These are phyloP conservation scores for Lypha dubia DNA, from an alignment of 2,888 invertebrate species.

Conservation along the genomic window DNA sequence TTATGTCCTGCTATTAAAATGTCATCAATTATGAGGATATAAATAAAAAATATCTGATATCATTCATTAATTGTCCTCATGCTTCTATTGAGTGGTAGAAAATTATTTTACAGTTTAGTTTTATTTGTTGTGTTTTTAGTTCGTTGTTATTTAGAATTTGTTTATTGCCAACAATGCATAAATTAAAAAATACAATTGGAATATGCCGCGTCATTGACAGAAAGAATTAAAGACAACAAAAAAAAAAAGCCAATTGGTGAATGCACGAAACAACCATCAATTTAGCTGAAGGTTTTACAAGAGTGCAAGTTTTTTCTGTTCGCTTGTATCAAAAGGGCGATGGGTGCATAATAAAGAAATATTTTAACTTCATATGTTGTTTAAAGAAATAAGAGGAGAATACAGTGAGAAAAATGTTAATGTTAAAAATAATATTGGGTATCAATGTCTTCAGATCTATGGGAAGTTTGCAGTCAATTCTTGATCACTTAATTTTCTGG, in stretches of 20 bases:
- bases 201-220: conserved; percentile 63
- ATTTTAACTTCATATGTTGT: conserved; percentile 6
- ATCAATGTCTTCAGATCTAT: no score
- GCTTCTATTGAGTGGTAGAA: conserved; percentile 54
- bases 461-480: no score
- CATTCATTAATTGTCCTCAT: conserved; percentile 55
- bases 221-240: not conserved
- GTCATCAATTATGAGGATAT: conserved; percentile 64
- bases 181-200: conserved; percentile 74
- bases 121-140: conserved; percentile 20
- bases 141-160: conserved; percentile 68
- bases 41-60: conserved; percentile 52
- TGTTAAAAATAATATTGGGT: no score
- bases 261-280: conserved; percentile 43
- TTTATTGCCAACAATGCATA: conserved; percentile 75
- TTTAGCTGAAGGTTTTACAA: conserved; percentile 10
- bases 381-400: not conserved
- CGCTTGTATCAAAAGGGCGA: conserved; percentile 61
- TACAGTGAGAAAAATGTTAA: conserved; percentile 43
- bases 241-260: conserved; percentile 75
- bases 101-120: conserved; percentile 57
- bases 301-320: not conserved
- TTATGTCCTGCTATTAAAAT: conserved; percentile 63
- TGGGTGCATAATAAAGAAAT: conserved; percentile 75
- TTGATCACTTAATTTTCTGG: no score